These are phyloP conservation scores for Diplodus puntazzo DNA, from an alignment of 2,797 vertebrate genomes.

Conservation along the genomic window DNA sequence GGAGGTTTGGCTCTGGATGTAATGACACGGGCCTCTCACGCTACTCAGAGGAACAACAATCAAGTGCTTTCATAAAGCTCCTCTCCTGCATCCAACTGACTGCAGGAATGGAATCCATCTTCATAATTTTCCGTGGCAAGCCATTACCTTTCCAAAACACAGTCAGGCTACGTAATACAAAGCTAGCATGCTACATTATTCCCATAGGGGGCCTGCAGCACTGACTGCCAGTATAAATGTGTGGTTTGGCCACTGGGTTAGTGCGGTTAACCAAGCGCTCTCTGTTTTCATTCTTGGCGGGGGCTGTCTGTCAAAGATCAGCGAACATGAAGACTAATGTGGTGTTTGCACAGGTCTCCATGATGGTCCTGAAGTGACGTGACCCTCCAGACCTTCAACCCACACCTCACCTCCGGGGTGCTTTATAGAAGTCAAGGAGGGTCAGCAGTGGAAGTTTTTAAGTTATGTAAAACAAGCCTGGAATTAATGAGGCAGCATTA, in stretches of 20 bases:
- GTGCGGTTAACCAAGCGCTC: constrained; percentile 40
- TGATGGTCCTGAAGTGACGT: not conserved
- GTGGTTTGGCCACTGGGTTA: constrained; percentile 60
- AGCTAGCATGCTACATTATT: constrained; percentile 49
- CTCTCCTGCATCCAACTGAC: constrained; percentile 11
- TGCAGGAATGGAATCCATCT: constrained; percentile 46
- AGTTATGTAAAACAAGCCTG: not conserved
- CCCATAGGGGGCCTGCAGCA: constrained; percentile 26
- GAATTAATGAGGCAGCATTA: not conserved
- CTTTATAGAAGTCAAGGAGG: constrained; percentile 6
- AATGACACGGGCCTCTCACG: constrained; percentile 21
- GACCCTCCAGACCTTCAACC: not conserved
- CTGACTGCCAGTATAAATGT: constrained; percentile 61
- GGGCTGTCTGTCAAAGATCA: constrained; percentile 33
- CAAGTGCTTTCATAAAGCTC: constrained; percentile 38
- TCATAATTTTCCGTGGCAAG: constrained; percentile 44
- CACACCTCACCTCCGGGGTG: not conserved
- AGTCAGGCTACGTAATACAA: constrained; percentile 27
- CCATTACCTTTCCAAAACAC: constrained; percentile 40
- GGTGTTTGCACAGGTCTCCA: constrained; percentile 36
- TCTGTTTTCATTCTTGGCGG: constrained; percentile 38
- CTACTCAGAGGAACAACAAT: constrained; percentile 44
- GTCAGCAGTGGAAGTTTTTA: not conserved
- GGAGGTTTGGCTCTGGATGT: not conserved
- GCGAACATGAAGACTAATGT: constrained; percentile 29